Base-by-base conservation (phyloP, 1,140 invertebrate species). In the Schlechtendalia chinensis region DNA sequence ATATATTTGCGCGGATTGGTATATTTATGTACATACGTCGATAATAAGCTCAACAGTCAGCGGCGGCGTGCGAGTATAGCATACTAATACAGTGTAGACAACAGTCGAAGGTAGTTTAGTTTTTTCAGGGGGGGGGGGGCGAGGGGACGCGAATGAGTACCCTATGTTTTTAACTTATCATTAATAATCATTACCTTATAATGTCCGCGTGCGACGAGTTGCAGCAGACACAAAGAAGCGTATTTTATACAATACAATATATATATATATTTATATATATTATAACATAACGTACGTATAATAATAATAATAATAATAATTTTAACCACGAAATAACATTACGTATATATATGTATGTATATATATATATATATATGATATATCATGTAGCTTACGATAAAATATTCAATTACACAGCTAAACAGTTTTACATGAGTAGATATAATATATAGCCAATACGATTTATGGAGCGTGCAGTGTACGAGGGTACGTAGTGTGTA, bases 61-160 rank as follows among this genome's bases (percentile, higher is more conserved):
- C 54, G 19, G 54, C 54, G 54, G 19, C 54, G 32, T 39, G 8
- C 32, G 54, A 56, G 6, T 56, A 39, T 39, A 56, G 54, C 6
- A 67, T 67, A 67, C 5, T 47, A 22, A 45, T 39, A 39, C 8
- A 39, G 8, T 22, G 22, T 67, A 67, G 5, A 67, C 65, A 45
- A 45, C 65, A 67, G 65, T 67, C 65, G 65, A 67, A 67, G 65
- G 39, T 67, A 22, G 65, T 45, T 67, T 67, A n/a, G n/a, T n/a
- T 67, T 39, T 32, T 65, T 22, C 5, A 12, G n/a, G 32, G 32
- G 29, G 29, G n/a, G n/a, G n/a, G n/a, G n/a, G n/a, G n/a, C n/a
- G n/a, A n/a, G 10, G 17, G 63, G 29, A 45, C 32, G n/a, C 65
- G 32, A 11, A n/a, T 39, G 39, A n/a, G 19, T 67, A 67, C 65